Base-by-base conservation (phyloP, 2,888 invertebrate genomes). In the Scaptomyza polygonia region DNA sequence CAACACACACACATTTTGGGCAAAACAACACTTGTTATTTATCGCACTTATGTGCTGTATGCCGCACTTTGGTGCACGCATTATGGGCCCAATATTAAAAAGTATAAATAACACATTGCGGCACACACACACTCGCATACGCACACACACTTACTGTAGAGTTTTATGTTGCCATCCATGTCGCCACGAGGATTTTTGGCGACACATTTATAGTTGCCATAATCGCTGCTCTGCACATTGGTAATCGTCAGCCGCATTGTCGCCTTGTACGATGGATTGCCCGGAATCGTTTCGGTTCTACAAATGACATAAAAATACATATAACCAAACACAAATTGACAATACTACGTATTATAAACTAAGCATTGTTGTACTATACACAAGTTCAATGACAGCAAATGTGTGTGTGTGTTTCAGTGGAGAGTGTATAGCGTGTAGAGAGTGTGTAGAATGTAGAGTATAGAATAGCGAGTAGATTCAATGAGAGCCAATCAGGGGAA, bases 181-280 rank as follows among this genome's bases (percentile, higher is more conserved):
- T 97, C 97, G 71, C 97, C 97, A 75, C 97, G 93, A 61, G 97
- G 97, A 93, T 97, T 97, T 92, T 97, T 97, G 67, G 97, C 94
- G 91, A 93, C 94, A 85, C 97, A 97, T 92, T 96, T 97, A 92
- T 97, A 97, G 71, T 95, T 96, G 44, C 97, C 97, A 90, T 96
- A 97, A 92, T 98, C 97, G 89, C 93, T 94, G 85, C 94, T 94
- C 89, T 95, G 94, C 63, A 97, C 95, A 91, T 96, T 95, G 88
- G 94, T 93, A 88, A 98, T 96, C 68, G 96, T 95, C 69, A 98
- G 93, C 77, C 94, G 94, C 97, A 97, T 97, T 90, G 97, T 96
- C 25, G 96, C 96, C 91, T 97, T 97, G 90, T 97, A 97, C 11
- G 95, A 93, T 0, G 96, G 96, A 52, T 92, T 89, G 54, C 95